Evolutionary conservation across 2,888 invertebrate genomes (phyloP).

Genomic region (Acronicta aceris): DNA sequence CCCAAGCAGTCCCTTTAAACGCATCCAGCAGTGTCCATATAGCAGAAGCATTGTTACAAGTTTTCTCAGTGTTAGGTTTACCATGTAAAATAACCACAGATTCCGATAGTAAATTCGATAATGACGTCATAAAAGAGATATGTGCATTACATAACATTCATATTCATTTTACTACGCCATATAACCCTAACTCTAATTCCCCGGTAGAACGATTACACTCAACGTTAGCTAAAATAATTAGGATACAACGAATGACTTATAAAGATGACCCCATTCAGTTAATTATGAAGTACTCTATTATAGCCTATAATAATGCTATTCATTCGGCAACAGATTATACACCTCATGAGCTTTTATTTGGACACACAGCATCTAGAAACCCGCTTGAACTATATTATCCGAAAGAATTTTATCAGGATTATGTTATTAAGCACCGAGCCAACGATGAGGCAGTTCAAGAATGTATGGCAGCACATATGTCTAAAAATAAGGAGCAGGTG

Average conservation of each 20-base stretch:
- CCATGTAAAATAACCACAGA: too few species aligned
- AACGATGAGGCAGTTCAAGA: slow-evolving; percentile 3
- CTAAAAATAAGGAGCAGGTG: not conserved
- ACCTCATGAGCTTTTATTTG: slow-evolving; percentile 8
- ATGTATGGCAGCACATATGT: slow-evolving; percentile 1
- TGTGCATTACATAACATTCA: too few species aligned
- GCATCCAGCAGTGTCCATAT: too few species aligned
- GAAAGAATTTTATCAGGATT: slow-evolving; percentile 15
- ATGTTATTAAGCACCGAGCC: too few species aligned
- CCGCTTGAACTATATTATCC: slow-evolving; percentile 10
- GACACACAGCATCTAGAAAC: slow-evolving; percentile 10
- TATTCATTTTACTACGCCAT: not conserved
- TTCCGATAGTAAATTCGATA: too few species aligned
- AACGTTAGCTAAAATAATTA: not conserved
- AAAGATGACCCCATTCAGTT: slow-evolving; percentile 3
- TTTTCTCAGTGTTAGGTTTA: too few species aligned
- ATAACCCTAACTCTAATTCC: not conserved
- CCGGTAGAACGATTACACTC: not conserved
- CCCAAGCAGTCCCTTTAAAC: too few species aligned
- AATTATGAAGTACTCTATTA: slow-evolving; percentile 12
- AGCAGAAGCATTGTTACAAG: too few species aligned
- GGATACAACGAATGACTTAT: slow-evolving; percentile 1
- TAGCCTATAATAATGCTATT: slow-evolving; percentile 14
- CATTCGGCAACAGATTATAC: slow-evolving; percentile 10
- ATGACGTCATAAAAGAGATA: too few species aligned